A percentile compares a stretch with the other conserved stretches of the same genome.
These are phyloP conservation scores for Thryonomys swinderianus DNA, from an alignment of 2,113 vertebrate genomes.

Conservation along the genomic window DNA sequence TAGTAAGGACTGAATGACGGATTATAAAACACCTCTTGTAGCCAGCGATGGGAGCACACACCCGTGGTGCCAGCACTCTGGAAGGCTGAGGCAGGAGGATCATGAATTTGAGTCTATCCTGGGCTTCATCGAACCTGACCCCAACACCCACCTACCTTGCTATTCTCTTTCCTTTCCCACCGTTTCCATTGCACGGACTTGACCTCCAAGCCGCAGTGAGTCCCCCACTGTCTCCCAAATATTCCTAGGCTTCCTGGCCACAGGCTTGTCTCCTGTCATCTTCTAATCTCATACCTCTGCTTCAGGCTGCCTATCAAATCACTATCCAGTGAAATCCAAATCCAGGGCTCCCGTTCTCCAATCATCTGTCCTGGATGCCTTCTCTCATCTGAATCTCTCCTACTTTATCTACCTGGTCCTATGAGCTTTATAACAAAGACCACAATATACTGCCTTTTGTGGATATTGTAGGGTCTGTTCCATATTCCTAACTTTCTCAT, in stretches of 20 bases:
- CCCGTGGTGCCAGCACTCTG: background rate
- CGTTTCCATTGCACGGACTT: background rate
- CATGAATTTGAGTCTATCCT: background rate
- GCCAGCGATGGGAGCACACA: background rate
- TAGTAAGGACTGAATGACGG: background rate
- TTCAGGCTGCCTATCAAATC: background rate
- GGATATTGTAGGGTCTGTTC: background rate
- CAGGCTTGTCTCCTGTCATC: background rate
- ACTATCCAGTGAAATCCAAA: background rate
- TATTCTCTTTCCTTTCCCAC: background rate
- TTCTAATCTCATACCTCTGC: background rate
- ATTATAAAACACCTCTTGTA: background rate
- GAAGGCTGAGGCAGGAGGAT: background rate
- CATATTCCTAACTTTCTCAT: background rate
- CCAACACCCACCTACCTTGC: background rate
- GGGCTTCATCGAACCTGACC: background rate
- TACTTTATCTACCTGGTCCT: background rate
- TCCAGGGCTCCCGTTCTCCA: background rate
- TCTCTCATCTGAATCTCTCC: background rate
- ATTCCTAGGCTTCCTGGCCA: background rate
- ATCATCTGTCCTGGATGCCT: background rate
- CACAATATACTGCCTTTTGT: background rate
- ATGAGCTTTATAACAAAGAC: background rate
- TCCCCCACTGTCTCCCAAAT: background rate
- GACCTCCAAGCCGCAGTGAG: background rate